Percentiles rank a stretch among this genome's conserved stretches.
Evolutionary conservation across 2,113 vertebrate species (phyloP).

Genomic region (Semicossyphus pulcher): DNA sequence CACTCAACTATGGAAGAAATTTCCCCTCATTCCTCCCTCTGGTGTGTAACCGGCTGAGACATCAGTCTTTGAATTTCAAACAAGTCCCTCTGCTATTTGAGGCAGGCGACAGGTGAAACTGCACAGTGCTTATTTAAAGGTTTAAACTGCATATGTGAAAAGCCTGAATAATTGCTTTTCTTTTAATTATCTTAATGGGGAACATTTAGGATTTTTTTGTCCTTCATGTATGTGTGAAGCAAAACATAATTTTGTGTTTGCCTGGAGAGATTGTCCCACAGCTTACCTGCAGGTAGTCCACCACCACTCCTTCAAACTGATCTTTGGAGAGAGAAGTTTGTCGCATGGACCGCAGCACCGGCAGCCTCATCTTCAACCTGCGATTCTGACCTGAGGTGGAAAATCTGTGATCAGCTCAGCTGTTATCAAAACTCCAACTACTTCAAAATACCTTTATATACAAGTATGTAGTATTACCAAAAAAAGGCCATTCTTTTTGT

Average conservation of each 20-base stretch:
- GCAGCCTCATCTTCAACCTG: constrained; percentile 88
- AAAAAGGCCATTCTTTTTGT: background rate
- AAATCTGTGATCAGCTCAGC: background rate
- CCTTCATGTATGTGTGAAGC: constrained; percentile 1
- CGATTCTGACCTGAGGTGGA: constrained; percentile 86
- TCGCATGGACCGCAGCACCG: constrained; percentile 84
- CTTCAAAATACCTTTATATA: background rate
- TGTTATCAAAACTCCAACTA: background rate
- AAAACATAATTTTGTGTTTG: background rate
- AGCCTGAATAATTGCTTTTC: background rate
- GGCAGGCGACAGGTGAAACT: background rate
- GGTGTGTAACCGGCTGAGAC: constrained; percentile 4
- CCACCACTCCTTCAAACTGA: constrained; percentile 90
- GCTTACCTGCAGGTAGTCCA: constrained; percentile 89
- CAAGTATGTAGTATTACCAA: background rate
- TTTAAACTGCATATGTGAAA: no score
- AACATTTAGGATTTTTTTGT: background rate
- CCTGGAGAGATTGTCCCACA: background rate
- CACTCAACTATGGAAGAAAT: background rate
- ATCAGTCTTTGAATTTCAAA: constrained; percentile 1
- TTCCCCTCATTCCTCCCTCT: background rate
- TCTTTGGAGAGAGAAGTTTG: constrained; percentile 87
- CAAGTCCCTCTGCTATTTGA: background rate
- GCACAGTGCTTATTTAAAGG: background rate
- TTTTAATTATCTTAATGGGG: no score